A percentile compares a stretch with the other conserved stretches of the same genome.
Conservation (phyloP, 2,888 invertebrate species). For the Leptinotarsa haldemani region DNA sequence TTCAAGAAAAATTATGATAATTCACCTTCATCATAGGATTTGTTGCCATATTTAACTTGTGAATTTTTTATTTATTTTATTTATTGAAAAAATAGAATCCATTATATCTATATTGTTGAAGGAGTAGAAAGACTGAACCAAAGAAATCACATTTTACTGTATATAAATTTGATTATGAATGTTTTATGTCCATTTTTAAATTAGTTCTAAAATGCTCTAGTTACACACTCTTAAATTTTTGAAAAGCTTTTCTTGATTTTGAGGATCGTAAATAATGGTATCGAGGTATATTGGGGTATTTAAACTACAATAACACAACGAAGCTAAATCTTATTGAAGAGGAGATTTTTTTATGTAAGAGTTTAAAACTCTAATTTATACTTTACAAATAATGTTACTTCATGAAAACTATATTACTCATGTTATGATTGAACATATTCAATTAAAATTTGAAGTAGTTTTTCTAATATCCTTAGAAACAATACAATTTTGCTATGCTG, state of each 20-base stretch:
- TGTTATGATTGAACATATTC: not conserved
- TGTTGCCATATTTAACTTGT: no score
- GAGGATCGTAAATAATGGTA: not conserved
- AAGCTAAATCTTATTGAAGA: not conserved
- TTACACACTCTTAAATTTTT: conserved; percentile 50
- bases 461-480: conserved; percentile 39
- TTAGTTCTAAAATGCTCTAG: conserved; percentile 7
- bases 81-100: not conserved
- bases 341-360: conserved; percentile 14
- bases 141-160: conserved; percentile 30
- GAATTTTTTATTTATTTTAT: no score
- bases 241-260: conserved; percentile 36
- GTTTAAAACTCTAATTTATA: conserved; percentile 13
- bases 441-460: conserved; percentile 29
- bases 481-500: conserved; percentile 25
- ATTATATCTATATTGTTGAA: not conserved
- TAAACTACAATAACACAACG: not conserved
- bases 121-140: conserved; percentile 36
- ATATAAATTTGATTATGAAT: conserved; percentile 19
- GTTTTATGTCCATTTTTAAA: conserved; percentile 14
- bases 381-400: conserved; percentile 1
- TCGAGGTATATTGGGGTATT: not conserved
- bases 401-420: conserved; percentile 1
- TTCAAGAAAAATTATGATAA: no score
- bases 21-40: no score